A percentile compares a stretch with the other conserved stretches of the same genome.
Conservation (phyloP, 2,888 invertebrate species). For the Morpho helenor region DNA sequence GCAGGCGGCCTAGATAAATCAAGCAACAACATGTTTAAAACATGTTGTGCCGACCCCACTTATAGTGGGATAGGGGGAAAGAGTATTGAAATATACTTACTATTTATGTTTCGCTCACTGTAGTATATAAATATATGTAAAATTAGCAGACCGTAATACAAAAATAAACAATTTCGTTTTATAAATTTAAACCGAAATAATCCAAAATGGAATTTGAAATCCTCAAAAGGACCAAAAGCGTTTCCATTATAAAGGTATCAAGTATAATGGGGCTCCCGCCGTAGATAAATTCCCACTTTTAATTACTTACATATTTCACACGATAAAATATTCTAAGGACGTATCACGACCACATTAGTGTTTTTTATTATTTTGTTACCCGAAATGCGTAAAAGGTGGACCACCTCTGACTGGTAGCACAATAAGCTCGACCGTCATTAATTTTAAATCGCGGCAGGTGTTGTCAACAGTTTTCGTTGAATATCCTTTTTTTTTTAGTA, state of each 20-base stretch:
- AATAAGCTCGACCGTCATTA: conserved; percentile 65
- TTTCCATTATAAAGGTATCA: conserved; percentile 33
- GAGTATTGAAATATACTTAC: too few relatives aligned
- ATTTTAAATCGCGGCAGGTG: conserved; percentile 66
- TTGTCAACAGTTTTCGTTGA: conserved; percentile 68
- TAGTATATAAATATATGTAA: too few relatives aligned
- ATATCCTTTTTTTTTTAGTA: conserved; percentile 42
- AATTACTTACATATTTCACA: conserved; percentile 62
- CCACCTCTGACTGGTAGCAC: conserved; percentile 73
- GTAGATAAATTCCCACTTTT: conserved; percentile 43
- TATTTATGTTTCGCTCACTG: too few relatives aligned
- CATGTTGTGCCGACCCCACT: too few relatives aligned
- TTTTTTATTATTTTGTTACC: conserved; percentile 39
- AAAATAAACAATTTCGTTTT: too few relatives aligned
- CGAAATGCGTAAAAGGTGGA: conserved; percentile 53
- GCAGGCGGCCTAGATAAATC: too few relatives aligned
- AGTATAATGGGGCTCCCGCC: conserved; percentile 23
- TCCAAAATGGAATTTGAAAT: conserved; percentile 21
- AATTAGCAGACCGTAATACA: too few relatives aligned
- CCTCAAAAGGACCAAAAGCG: conserved; percentile 28
- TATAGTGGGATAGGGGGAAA: too few relatives aligned
- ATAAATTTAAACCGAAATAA: conserved; percentile 2
- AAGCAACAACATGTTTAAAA: too few relatives aligned
- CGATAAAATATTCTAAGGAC: conserved; percentile 46
- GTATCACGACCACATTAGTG: conserved; percentile 41